phyloP scores from a whole-genome alignment of 2,888 invertebrate genomes.

The Panzeria rudis region DNA sequence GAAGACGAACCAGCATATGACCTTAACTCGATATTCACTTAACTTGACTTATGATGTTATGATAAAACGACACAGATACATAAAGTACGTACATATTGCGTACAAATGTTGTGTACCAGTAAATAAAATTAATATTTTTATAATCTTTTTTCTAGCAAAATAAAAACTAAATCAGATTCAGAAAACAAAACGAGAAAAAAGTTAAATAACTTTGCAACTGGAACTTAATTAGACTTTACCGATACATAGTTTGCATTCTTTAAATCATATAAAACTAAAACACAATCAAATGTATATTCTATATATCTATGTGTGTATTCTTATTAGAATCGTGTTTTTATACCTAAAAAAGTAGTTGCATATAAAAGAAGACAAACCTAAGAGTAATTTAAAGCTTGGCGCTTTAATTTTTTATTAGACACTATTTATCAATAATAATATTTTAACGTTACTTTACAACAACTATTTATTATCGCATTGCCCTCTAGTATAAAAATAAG shows the following conservation, averaged over 20 bases:
- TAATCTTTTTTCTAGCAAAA: background rate
- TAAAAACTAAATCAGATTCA: constrained; percentile 7
- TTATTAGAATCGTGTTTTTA: background rate
- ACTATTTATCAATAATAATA: too few relatives aligned
- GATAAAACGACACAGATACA: too few relatives aligned
- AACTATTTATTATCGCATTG: too few relatives aligned
- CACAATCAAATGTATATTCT: background rate
- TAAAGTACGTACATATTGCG: background rate
- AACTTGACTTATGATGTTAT: too few relatives aligned
- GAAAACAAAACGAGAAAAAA: constrained; percentile 18
- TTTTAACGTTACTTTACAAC: too few relatives aligned
- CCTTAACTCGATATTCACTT: too few relatives aligned
- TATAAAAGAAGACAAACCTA: background rate
- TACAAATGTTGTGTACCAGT: background rate
- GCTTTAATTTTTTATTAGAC: too few relatives aligned
- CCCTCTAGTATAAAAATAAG: too few relatives aligned
- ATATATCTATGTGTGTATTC: background rate
- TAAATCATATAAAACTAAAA: constrained; percentile 50
- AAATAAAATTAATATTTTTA: constrained; percentile 4
- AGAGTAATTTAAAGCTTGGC: background rate
- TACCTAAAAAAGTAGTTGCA: background rate
- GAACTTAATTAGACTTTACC: constrained; percentile 66
- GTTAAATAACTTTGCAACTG: constrained; percentile 56
- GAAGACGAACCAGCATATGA: too few relatives aligned
- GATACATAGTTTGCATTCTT: constrained; percentile 61